These are phyloP conservation scores for Cryptomyrus ogoouensis DNA, from an alignment of 2,113 vertebrate genomes.

Conservation along the genomic window DNA sequence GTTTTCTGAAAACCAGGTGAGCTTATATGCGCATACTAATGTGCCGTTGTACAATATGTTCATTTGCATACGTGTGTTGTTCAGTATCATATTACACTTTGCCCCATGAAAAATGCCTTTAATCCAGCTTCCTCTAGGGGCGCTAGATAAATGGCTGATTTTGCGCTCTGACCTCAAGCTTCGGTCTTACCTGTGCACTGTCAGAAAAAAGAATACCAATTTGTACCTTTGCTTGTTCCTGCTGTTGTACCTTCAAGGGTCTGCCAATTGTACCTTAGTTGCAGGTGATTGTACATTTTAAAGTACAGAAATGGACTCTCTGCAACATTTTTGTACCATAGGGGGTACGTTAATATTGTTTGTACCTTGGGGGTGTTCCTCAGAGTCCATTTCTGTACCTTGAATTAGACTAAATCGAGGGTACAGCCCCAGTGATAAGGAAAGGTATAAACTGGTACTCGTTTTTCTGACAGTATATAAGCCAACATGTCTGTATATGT, in stretches of 20 bases:
- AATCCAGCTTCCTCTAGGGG: background rate
- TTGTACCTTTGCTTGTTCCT: background rate
- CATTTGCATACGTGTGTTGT: background rate
- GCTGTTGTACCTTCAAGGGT: background rate
- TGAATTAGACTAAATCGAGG: background rate
- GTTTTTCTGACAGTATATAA: background rate
- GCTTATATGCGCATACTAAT: slow-evolving; percentile 27
- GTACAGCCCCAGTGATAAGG: background rate
- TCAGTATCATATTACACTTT: background rate
- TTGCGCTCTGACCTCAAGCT: background rate
- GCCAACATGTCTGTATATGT: background rate
- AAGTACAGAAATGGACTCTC: background rate
- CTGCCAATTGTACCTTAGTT: background rate
- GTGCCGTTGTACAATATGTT: background rate
- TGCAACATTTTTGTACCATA: background rate
- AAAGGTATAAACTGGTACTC: background rate
- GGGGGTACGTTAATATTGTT: background rate
- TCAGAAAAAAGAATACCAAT: background rate
- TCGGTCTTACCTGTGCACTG: background rate
- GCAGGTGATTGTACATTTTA: background rate
- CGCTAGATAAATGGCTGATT: background rate
- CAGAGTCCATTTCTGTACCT: background rate
- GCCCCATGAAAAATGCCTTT: background rate
- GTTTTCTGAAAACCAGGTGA: slow-evolving; percentile 19
- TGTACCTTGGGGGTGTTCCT: background rate